Base-by-base conservation (phyloP, 2,888 invertebrate genomes). In the Tachina fera region DNA sequence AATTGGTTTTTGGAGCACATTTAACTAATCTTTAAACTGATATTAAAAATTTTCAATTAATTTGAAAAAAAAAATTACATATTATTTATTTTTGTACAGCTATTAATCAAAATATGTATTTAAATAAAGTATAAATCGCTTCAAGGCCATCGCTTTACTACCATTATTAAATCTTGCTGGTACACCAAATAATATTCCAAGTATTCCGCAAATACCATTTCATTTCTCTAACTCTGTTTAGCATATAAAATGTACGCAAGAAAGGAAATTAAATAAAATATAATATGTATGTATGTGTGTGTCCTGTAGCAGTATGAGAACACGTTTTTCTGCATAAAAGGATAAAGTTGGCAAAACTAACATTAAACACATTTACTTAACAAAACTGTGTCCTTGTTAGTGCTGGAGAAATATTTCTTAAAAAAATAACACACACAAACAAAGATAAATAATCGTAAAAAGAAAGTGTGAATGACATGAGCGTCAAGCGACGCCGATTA, bases 251-350 rank as follows among this genome's bases (percentile, higher is more conserved):
- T 65, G 1, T 14, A 8, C 9, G n/a, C 10, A 60, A 60, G 1
- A 11, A 22, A 49, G 3, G 31, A 68, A 68, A 68, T 11, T 10
- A 31, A 60, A 49, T 43, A 9, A 51, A 53, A 71, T 56, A 43
- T 22, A 71, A 22, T 6, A 0, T 31, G 31, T 31, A 65, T 58
- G 9, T 11, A 39, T 47, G 22, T 11, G 9, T 31, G 31, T 31
- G 31, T 31, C 6, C 31, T 31, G 31, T 65, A 65, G 41, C 31
- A 31, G 31, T 31, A 72, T 80, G 65, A 56, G 80, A n/a, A 74
- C 22, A 80, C 58, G 61, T 80, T 81, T 74, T 43, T 58, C 31
- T 74, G 49, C 49, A 67, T 67, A 58, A 77, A 61, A 67, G 39
- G 13, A 77, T 31, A 74, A 65, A 65, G 45, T 76, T 56, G 9